phyloP scores from a whole-genome alignment of 1,140 invertebrate species.

The Lepidotrigona ventralis region DNA sequence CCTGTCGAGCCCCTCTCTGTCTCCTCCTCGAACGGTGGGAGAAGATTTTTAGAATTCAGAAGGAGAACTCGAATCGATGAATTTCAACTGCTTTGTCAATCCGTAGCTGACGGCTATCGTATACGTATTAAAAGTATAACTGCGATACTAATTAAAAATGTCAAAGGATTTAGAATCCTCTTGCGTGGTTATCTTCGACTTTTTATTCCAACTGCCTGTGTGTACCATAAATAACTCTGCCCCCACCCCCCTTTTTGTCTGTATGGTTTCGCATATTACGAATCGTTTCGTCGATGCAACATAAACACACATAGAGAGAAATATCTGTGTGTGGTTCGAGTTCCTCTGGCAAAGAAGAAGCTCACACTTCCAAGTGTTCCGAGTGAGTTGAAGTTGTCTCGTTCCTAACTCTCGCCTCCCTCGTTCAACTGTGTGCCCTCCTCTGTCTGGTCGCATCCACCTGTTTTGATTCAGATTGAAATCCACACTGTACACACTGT shows the following conservation, averaged over 20 bases:
- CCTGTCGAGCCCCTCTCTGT: neutral
- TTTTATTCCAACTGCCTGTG: neutral
- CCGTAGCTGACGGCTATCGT: neutral
- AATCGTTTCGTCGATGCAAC: neutral
- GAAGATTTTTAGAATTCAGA: neutral
- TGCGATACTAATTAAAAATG: neutral
- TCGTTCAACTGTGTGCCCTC: neutral
- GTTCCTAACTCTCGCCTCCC: neutral
- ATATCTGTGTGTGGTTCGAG: neutral
- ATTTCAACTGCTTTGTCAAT: neutral
- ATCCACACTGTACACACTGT: neutral
- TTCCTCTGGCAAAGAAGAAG: neutral
- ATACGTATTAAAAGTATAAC: neutral
- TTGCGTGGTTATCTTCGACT: neutral
- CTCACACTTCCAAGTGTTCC: neutral
- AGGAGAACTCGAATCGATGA: neutral
- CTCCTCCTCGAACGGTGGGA: neutral
- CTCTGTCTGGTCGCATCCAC: neutral
- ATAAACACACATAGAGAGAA: neutral
- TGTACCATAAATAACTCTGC: conserved; percentile 1
- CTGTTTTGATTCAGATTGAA: neutral
- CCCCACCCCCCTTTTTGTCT: neutral
- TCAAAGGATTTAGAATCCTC: too few relatives aligned
- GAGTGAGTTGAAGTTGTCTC: neutral
- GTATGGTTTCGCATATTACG: neutral